Evolutionary conservation across 2,113 vertebrate genomes (phyloP), one percentile per base, ranked within the genome.

Genomic region (Festucalex cinctus): DNA sequence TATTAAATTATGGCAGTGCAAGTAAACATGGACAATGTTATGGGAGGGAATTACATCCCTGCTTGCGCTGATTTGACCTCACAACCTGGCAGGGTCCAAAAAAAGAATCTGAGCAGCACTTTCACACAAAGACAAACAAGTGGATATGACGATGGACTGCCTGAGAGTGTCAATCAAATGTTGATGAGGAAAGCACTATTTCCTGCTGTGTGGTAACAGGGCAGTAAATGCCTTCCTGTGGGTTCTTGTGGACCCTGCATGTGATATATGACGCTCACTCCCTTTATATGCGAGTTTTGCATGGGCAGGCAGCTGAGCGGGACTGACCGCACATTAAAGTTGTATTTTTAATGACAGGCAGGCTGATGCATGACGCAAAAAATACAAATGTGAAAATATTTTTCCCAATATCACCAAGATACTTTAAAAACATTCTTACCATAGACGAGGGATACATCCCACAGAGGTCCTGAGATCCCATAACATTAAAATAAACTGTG

Each of bases 161-260:
- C 62, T 28, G 65, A 68, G 57, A 20, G 43, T 41, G 53, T 56
- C 28, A 65, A 49, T 67, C 65, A 70, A 24, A 73, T 20, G 48
- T 56, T 35, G 56, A 46, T 61, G 70, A 69, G 65, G 53, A 57
- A 72, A 61, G 61, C 56, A 66, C 70, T 71, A 56, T 78, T 78
- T 75, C 70, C 70, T 73, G 66, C 76, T 16, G 53, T 59, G 79
- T 77, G 81, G 53, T 80, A 81, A 86, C 73, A 77, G 67, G 51
- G 68, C 76, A 63, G 14, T 77, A 83, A 82, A 83, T 61, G 37
- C 62, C 75, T 66, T 56, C 3, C 24, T 14, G 36, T 24, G 56
- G 78, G 28, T 63, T 43, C 60, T 57, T 37, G 44, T 46, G 43
- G 64, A 71, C 63, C 54, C 66, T 63, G 46, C 48, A 74, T 60